phyloP scores from a whole-genome alignment of 2,888 invertebrate species.

The Eilema sororculum region DNA sequence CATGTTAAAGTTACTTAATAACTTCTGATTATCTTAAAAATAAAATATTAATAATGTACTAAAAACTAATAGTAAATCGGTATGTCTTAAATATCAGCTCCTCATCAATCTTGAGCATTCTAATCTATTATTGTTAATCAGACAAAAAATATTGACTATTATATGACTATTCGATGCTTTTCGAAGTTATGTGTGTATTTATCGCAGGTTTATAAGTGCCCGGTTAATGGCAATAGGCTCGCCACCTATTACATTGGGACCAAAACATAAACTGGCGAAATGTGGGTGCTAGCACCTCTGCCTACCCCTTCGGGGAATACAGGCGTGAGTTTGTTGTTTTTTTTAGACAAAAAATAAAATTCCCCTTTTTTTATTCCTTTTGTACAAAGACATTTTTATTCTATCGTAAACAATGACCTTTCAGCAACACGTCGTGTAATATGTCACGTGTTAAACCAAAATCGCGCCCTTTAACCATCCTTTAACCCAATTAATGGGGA shows the following conservation, averaged over 20 bases:
- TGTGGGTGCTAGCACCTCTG: no score
- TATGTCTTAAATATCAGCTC: not conserved
- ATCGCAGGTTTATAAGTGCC: no score
- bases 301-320: no score
- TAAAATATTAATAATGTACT: no score
- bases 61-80: not conserved
- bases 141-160: not conserved
- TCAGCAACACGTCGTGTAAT: slow-evolving; percentile 14
- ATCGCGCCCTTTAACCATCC: slow-evolving; percentile 41
- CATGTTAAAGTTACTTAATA: no score
- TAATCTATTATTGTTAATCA: not conserved
- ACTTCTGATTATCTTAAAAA: no score
- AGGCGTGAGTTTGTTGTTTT: no score
- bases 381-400: not conserved
- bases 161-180: no score
- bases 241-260: no score
- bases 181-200: no score
- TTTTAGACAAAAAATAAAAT: not conserved
- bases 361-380: not conserved
- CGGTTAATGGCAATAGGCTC: no score
- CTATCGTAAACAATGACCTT: slow-evolving; percentile 16
- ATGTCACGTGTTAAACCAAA: slow-evolving; percentile 29
- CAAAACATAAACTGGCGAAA: no score
- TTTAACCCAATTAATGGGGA: slow-evolving; percentile 59
- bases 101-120: not conserved